These are phyloP conservation scores for Phymastichus coffea DNA, from an alignment of 1,140 invertebrate species.

Conservation along the genomic window DNA sequence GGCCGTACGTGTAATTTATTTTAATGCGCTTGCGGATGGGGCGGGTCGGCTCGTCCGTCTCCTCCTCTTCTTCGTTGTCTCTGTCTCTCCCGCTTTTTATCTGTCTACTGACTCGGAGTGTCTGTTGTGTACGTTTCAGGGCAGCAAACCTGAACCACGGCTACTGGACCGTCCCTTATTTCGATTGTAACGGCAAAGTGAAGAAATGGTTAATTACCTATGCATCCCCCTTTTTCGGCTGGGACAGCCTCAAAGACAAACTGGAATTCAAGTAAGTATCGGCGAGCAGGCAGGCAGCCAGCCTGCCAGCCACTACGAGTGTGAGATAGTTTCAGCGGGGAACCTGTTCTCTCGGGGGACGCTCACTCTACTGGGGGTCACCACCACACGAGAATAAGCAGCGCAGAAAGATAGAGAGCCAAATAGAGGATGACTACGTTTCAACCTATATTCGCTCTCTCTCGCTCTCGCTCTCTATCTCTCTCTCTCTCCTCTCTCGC, in stretches of 20 bases:
- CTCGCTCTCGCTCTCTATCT: too few relatives aligned
- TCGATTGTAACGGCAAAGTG: slow-evolving; percentile 89
- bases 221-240: slow-evolving; percentile 94
- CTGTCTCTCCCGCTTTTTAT: background rate
- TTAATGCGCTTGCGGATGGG: slow-evolving; percentile 31
- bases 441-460: too few relatives aligned
- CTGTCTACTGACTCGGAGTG: background rate
- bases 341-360: slow-evolving; percentile 44
- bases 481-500: too few relatives aligned
- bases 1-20: slow-evolving; percentile 28
- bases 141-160: slow-evolving; percentile 86
- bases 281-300: background rate
- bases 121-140: slow-evolving; percentile 44
- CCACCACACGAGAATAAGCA: too few relatives aligned
- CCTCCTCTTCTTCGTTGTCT: background rate
- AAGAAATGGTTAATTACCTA: slow-evolving; percentile 96
- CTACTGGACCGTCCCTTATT: slow-evolving; percentile 91
- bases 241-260: slow-evolving; percentile 87
- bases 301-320: slow-evolving; percentile 37
- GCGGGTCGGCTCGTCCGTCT: slow-evolving; percentile 11
- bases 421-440: too few relatives aligned
- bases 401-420: background rate
- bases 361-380: too few relatives aligned
- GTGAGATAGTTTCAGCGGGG: slow-evolving; percentile 48
- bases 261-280: slow-evolving; percentile 90